A percentile compares a stretch with the other conserved stretches of the same genome.
Evolutionary conservation across 53 echinoderm and acorn worm genomes (phyloP).

Genomic region (Temnopleurus reevesii): DNA sequence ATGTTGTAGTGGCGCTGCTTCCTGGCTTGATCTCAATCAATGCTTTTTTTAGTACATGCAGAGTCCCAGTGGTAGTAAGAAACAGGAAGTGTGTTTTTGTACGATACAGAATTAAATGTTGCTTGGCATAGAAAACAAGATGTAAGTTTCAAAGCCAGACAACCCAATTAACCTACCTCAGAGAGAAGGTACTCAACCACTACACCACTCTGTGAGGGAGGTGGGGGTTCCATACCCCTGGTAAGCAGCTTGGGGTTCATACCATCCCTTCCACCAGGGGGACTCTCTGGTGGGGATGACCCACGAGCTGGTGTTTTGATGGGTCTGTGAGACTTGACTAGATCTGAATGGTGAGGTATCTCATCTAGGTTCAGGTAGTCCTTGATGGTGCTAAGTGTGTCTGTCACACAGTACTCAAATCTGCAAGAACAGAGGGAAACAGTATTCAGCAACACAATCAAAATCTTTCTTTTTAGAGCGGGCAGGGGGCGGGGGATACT

Average conservation of each 20-base stretch:
- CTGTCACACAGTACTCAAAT: constrained; percentile 67
- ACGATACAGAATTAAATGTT: no score
- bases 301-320: background rate
- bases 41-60: no score
- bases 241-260: constrained; percentile 64
- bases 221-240: constrained; percentile 59
- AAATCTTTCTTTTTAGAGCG: no score
- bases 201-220: constrained; percentile 62
- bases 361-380: constrained; percentile 79
- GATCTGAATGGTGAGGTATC: constrained; percentile 69
- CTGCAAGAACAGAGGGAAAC: background rate
- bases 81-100: no score
- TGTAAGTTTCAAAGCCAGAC: no score
- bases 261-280: constrained; percentile 47
- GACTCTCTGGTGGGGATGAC: constrained; percentile 42
- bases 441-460: no score
- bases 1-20: no score
- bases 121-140: no score
- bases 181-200: constrained; percentile 70
- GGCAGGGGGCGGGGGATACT: no score
- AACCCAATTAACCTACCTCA: constrained; percentile 58
- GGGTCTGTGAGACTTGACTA: constrained; percentile 48
- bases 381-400: constrained; percentile 69
- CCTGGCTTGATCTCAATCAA: no score
- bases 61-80: no score